A percentile compares a stretch with the other conserved stretches of the same genome.
These are phyloP conservation scores for Diachasmimorpha longicaudata DNA, from an alignment of 1,140 invertebrate genomes.

Conservation along the genomic window DNA sequence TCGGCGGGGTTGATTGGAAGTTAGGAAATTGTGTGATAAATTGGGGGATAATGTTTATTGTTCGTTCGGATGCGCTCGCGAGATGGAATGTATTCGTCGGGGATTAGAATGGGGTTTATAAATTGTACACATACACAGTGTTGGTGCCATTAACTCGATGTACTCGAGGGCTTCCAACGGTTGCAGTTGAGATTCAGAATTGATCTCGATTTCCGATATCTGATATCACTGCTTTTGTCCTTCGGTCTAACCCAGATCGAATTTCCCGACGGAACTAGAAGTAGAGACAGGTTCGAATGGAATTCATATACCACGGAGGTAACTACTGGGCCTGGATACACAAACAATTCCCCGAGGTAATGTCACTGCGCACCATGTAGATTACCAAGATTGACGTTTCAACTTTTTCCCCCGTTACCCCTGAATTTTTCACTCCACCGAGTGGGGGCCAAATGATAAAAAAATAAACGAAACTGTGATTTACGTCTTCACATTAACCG, in stretches of 20 bases:
- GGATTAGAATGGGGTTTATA: too few species aligned
- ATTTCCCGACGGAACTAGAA: conserved; percentile 7
- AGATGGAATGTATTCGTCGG: too few species aligned
- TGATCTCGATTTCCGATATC: conserved; percentile 19
- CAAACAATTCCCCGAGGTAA: background rate
- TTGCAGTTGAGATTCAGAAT: conserved; percentile 27
- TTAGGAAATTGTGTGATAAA: too few species aligned
- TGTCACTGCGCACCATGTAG: background rate
- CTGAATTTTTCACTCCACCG: too few species aligned
- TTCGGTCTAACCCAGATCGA: conserved; percentile 10
- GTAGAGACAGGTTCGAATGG: background rate
- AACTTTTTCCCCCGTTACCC: background rate
- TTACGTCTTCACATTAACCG: too few species aligned
- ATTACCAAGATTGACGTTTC: background rate
- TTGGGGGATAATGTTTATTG: too few species aligned
- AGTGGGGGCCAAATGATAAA: too few species aligned
- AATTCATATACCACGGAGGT: background rate
- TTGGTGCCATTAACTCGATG: background rate
- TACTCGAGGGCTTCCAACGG: background rate
- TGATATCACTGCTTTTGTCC: conserved; percentile 1
- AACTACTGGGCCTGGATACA: background rate
- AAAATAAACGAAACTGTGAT: too few species aligned
- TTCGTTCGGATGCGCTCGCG: too few species aligned
- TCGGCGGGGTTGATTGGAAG: too few species aligned
- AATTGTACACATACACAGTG: background rate